Evolutionary conservation across 2,888 invertebrate genomes (phyloP), one percentile per base, ranked within the genome.

Genomic region (Anoplius nigerrimus): DNA sequence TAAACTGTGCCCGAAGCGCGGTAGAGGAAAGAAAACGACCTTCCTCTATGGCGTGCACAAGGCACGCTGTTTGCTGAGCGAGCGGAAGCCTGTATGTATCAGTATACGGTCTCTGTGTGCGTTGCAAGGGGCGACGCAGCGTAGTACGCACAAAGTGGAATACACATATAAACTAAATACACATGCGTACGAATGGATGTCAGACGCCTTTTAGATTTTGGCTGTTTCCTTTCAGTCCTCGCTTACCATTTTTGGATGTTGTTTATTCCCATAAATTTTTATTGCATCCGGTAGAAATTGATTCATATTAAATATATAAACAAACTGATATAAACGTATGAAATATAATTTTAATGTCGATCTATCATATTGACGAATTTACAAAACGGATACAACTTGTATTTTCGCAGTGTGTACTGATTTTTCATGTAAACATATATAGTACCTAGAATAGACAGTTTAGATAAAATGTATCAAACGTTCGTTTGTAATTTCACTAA

Each of bases 21-120:
- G 71, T 57, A 62, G 70, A 81, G 79, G 85, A 84, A 82, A 80
- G 83, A 81, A 81, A 82, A 84, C 82, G 85, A 85, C 85, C 85
- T 84, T 86, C 83, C 82, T 78, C 75, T 74, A 62, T 67, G 65
- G 70, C 6, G 48, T 13, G 18, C 48, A 18, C 5, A 16, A 48
- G 22, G n/a, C 24, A 58, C 58, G 46, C 46, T 45, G 61, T 6
- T 34, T 48, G 54, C 18, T 45, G 34, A 51, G 57, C 34, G 20
- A 46, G 59, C 18, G 24, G 11, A 16, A 34, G 34, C 6, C 16
- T 34, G 13, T 21, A 16, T 16, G 42, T 21, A 24, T 34, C 2
- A 46, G 27, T 21, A 21, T 13, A 15, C 43, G 21, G 34, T 48
- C 46, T 27, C 27, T 51, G 64, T 60, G 51, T 52, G 57, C 2